Percentiles rank a stretch among this genome's conserved stretches.
Evolutionary conservation across 1,140 invertebrate genomes (phyloP).

Genomic region (Pantala flavescens): DNA sequence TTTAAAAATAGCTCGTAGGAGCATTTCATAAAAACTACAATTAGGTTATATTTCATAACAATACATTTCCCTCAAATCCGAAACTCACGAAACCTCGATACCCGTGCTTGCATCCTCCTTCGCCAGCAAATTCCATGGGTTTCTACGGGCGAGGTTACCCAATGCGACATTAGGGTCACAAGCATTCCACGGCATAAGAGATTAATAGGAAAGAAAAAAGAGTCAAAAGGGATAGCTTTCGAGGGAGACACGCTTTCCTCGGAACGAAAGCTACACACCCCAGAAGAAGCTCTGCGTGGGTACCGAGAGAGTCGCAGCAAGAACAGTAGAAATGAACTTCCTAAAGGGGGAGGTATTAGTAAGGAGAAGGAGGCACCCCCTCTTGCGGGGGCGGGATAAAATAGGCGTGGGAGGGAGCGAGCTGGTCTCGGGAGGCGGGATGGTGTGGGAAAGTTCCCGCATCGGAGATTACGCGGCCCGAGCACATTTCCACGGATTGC

Average conservation of each 20-base stretch:
- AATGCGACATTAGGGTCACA: too few species aligned
- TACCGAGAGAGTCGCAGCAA: background rate
- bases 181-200: too few species aligned
- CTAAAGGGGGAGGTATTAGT: background rate
- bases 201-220: background rate
- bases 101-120: too few species aligned
- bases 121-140: too few species aligned
- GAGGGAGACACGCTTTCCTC: too few species aligned
- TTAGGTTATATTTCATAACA: too few species aligned
- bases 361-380: background rate
- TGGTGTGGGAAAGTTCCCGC: constrained; percentile 6
- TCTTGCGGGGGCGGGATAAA: background rate
- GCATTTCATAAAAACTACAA: too few species aligned
- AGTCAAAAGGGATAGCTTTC: background rate
- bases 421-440: background rate
- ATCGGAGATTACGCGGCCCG: background rate
- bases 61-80: too few species aligned
- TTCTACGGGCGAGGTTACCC: too few species aligned
- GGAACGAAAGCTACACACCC: background rate
- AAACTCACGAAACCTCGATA: too few species aligned
- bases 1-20: too few species aligned
- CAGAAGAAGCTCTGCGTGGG: background rate
- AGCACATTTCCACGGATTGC: background rate
- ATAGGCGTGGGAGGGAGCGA: background rate
- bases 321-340: background rate